Evolutionary conservation across 2,888 invertebrate genomes (phyloP), one percentile per base, ranked within the genome.

Genomic region (Archips xylosteana): DNA sequence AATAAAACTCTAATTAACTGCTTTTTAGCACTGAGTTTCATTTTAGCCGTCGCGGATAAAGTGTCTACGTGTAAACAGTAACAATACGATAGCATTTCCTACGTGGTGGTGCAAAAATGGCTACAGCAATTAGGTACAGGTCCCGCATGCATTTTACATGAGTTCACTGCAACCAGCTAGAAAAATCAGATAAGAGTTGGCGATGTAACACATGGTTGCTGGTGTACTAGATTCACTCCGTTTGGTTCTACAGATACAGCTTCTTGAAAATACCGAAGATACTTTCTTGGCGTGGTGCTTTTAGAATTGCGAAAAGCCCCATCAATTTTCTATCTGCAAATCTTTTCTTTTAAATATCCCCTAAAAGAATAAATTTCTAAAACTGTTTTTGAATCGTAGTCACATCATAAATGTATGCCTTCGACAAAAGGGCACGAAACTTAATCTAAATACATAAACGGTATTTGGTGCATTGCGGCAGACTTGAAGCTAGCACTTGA

Each of bases 141-240:
- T 81, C 76, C 76, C 77, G 78, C 81, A 87, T 89, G 86, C 85
- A 88, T 89, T 86, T 86, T 84, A 86, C 89, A 89, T 89, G 87
- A 89, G 87, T 78, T 78, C 80, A 78, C 49, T 69, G 72, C 78
- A 85, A 80, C 83, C 83, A 82, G 83, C 85, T 83, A 82, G 85
- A 85, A 86, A 85, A 89, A 88, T 89, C 88, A 82, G 87, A 87
- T 87, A 87, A 85, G 84, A 83, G 81, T 78, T 80, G 78, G 82
- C 81, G 80, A 83, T 81, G 87, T 85, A 86, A 83, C 86, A 83
- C 84, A 85, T 83, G 86, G 81, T 78, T 42, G 67, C 70, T 74
- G 70, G 73, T 70, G 34, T 70, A 65, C 74, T 65, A 60, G 65
- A 61, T 70, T 9, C 61, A 32, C 34, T 74, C 74, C 65, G 12